Conservation (phyloP, 1,140 invertebrate genomes). For the Zaprionus camerounensis region DNA sequence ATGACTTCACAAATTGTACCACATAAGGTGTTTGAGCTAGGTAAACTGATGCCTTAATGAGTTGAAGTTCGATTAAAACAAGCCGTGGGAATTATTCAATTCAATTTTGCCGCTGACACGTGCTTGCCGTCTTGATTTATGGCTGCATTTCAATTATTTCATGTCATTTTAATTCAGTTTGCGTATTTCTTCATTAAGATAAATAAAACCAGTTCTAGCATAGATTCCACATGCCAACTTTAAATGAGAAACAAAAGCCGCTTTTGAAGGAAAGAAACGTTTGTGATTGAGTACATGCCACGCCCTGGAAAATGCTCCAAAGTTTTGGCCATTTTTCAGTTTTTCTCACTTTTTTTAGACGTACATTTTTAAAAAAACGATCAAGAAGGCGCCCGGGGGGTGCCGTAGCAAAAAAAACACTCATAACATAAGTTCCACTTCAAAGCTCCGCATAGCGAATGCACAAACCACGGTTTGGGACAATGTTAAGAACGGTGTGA, state of each 20-base stretch:
- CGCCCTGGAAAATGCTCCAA: too few relatives aligned
- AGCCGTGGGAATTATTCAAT: background rate
- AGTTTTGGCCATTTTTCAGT: too few relatives aligned
- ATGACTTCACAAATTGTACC: slow-evolving; percentile 6
- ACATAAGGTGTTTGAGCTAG: background rate
- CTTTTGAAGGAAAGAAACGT: too few relatives aligned
- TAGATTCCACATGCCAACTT: slow-evolving; percentile 15
- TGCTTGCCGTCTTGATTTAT: background rate
- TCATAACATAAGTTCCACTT: slow-evolving; percentile 23
- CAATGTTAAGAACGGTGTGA: background rate
- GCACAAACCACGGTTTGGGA: slow-evolving; percentile 43
- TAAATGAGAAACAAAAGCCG: too few relatives aligned
- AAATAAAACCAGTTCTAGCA: slow-evolving; percentile 25
- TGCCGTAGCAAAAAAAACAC: too few relatives aligned
- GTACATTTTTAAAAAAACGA: too few relatives aligned
- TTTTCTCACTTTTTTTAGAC: too few relatives aligned
- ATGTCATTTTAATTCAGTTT: background rate
- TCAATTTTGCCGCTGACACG: background rate
- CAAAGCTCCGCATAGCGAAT: slow-evolving; percentile 21
- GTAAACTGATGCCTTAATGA: background rate
- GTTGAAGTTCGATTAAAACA: background rate
- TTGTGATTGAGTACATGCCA: too few relatives aligned
- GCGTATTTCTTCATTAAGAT: background rate
- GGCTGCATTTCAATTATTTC: background rate
- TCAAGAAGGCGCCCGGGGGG: too few relatives aligned